Evolutionary conservation across 1,140 invertebrate species (phyloP).

Genomic region (Leptopilina clavipes): DNA sequence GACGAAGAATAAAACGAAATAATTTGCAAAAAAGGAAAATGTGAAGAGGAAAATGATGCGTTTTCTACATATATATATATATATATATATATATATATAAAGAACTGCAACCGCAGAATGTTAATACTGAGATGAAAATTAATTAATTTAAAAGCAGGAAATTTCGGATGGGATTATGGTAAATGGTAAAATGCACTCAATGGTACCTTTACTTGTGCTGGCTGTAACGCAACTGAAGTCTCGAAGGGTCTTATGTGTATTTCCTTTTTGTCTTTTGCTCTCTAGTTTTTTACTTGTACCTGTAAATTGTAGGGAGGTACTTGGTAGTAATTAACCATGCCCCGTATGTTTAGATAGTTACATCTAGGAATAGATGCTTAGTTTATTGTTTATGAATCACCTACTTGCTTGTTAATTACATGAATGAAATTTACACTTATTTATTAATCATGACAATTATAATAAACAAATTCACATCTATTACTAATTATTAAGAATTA

Average conservation of each 20-base stretch:
- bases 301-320: constrained; percentile 72
- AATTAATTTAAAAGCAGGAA: constrained; percentile 56
- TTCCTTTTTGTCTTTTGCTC: constrained; percentile 80
- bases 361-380: constrained; percentile 58
- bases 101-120: constrained; percentile 59
- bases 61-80: constrained; percentile 47
- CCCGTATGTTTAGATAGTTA: constrained; percentile 54
- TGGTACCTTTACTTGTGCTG: constrained; percentile 81
- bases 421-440: background rate
- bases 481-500: background rate
- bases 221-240: constrained; percentile 81
- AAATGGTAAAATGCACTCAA: constrained; percentile 65
- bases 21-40: background rate
- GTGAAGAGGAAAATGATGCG: constrained; percentile 38
- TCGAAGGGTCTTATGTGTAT: constrained; percentile 80
- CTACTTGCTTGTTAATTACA: background rate
- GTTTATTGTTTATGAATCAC: constrained; percentile 3
- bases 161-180: constrained; percentile 43
- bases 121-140: constrained; percentile 48
- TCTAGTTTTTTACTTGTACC: constrained; percentile 76
- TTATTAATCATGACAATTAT: constrained; percentile 34
- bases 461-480: constrained; percentile 20
- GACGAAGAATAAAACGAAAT: background rate
- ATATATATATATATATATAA: constrained; percentile 31
- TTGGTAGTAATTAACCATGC: constrained; percentile 65